Evolutionary conservation across 2,113 vertebrate genomes (phyloP), one percentile per base, ranked within the genome.

Genomic region (Silurus meridionalis): DNA sequence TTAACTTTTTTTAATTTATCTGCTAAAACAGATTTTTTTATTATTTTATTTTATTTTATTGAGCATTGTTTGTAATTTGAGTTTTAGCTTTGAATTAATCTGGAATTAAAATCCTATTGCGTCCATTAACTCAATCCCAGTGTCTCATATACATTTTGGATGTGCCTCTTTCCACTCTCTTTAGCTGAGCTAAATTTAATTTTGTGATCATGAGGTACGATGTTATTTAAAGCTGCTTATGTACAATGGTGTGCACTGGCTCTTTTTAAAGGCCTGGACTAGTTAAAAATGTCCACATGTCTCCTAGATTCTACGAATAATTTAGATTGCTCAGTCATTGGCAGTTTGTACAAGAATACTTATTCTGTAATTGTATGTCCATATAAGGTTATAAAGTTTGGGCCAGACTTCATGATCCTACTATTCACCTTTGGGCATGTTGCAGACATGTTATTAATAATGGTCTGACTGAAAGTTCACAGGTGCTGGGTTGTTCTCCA

Each of bases 251-350:
- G 74, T 75, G 53, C 19, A 15, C 46, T 46, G 37, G 69, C 55
- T 50, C 57, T 63, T 53, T 63, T 25, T 60, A 25, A 69, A 85
- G 55, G 55, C 77, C 60, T 19, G 21, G 48, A 48, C 23, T 60
- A 25, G 72, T 46, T 78, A 55, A 88, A 79, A 67, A 86, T 58
- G 58, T 60, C 53, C 64, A 48, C 55, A 25, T 6, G 57, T 79
- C 50, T 80, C 86, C 67, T 80, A 83, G 79, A 82, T 89, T 84
- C 80, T 88, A 85, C 85, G 85, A 90, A 81, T 89, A 87, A 91
- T 91, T 88, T 82, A 86, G 88, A 88, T 90, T 87, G 64, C 66
- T 19, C 82, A 6, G 66, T 28, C 61, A 87, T 89, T 88, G 86
- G 88, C 87, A 87, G 8, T 55, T 74, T 83, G 50, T 81, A 67